Evolutionary conservation across 35 echinoderm and acorn worm species (phyloP), one percentile per base, ranked within the genome.

Genomic region (Ophioderma brevispina): DNA sequence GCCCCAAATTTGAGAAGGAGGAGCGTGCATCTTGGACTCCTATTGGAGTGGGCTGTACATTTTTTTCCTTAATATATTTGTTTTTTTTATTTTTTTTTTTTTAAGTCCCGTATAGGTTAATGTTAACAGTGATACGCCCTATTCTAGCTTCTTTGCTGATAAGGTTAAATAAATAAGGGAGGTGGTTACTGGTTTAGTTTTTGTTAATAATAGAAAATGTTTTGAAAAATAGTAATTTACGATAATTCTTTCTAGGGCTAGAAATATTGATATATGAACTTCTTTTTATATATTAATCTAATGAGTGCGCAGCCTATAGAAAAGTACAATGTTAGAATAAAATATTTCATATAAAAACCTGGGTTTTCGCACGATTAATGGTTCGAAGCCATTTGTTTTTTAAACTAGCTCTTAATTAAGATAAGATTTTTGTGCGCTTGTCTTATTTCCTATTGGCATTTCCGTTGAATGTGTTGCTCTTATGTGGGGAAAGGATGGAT

Each of bases 21-120:
- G 90, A 75, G 93, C 77, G n/a, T 86, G 88, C 87, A 76, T 94
- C 93, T 90, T 94, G 93, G 70, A 94, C 31, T 75, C 93, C 93
- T 33, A 94, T 76, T 94, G 93, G 52, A 87, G 36, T 91, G 87
- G 90, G 70, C 81, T 94, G 85, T 87, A 81, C 93, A 94, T 91
- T 21, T n/a, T 90, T 32, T 84, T 40, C 85, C 90, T 87, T 86
- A 94, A 35, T n/a, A n/a, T n/a, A n/a, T n/a, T n/a, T n/a, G n/a
- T n/a, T n/a, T n/a, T n/a, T n/a, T n/a, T n/a, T n/a, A n/a, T n/a
- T n/a, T n/a, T n/a, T n/a, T n/a, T n/a, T n/a, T n/a, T n/a, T n/a
- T n/a, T n/a, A n/a, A n/a, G 1, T 90, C 37, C 6, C 80, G 0
- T 83, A 78, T 32, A 89, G 92, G 41, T 76, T 37, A 86, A 88